Conservation (phyloP, 2,888 invertebrate species). For the Willowsia nigromaculata region DNA sequence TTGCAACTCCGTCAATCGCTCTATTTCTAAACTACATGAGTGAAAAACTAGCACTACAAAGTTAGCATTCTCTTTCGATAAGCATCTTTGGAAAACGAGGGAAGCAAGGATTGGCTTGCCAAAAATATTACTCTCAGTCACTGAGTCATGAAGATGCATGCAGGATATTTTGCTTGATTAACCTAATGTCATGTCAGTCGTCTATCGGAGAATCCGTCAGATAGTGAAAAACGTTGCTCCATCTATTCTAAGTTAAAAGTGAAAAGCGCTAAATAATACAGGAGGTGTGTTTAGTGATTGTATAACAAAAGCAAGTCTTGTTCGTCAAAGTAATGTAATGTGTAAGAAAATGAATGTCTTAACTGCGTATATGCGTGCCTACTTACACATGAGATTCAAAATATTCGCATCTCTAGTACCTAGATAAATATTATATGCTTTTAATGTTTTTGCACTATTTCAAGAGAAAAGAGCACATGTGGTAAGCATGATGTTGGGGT, state of each 20-base stretch:
- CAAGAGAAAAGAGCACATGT: conserved; percentile 42
- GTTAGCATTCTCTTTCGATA: background rate
- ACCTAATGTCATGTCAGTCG: conserved; percentile 25
- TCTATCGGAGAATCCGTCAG: background rate
- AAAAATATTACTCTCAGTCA: conserved; percentile 29
- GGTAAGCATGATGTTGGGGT: conserved; percentile 25
- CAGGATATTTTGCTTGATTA: conserved; percentile 9
- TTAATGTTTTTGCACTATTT: conserved; percentile 52
- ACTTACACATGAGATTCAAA: too few relatives aligned
- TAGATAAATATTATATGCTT: background rate
- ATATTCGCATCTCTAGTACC: background rate
- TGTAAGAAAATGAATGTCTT: background rate
- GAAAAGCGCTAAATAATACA: background rate
- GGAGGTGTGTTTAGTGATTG: background rate
- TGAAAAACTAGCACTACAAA: background rate
- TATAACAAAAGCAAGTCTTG: background rate
- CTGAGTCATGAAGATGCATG: background rate
- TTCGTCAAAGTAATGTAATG: background rate
- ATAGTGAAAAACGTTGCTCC: too few relatives aligned
- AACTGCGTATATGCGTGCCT: background rate
- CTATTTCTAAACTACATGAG: background rate
- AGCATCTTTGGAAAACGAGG: background rate
- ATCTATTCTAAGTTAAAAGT: background rate
- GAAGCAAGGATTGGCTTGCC: background rate
- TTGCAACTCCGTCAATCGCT: background rate